Conservation (phyloP, 2,113 vertebrate genomes). For the Apistogramma diplotaenia region DNA sequence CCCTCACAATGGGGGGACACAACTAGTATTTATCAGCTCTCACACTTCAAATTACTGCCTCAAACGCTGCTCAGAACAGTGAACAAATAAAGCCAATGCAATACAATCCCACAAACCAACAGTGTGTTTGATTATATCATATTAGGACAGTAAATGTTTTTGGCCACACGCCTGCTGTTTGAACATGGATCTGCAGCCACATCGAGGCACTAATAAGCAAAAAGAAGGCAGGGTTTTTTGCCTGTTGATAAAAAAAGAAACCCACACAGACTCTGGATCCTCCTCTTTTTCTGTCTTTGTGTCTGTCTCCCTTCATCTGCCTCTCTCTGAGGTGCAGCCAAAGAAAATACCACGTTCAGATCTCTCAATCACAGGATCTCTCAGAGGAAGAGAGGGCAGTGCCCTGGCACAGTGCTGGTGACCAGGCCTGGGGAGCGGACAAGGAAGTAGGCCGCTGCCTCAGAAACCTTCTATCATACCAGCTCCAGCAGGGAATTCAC, state of each 20-base stretch:
- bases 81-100: constrained; percentile 49
- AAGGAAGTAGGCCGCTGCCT: constrained; percentile 66
- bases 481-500: constrained; percentile 58
- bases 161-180: constrained; percentile 37
- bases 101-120: constrained; percentile 33
- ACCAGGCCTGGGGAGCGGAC: constrained; percentile 36
- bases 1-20: constrained; percentile 62
- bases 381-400: constrained; percentile 71
- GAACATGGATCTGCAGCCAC: constrained; percentile 9
- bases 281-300: constrained; percentile 26
- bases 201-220: constrained; percentile 19
- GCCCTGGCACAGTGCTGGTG: constrained; percentile 60
- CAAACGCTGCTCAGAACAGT: constrained; percentile 38
- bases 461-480: constrained; percentile 54
- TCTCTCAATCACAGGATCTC: constrained; percentile 74
- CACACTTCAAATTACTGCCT: constrained; percentile 61
- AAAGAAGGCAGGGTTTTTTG: constrained; percentile 11
- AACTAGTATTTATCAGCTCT: constrained; percentile 64
- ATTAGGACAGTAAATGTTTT: constrained; percentile 25
- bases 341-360: constrained; percentile 65
- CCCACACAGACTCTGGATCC: constrained; percentile 11
- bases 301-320: constrained; percentile 26
- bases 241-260: constrained; percentile 21
- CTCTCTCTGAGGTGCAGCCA: constrained; percentile 54
- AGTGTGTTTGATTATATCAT: constrained; percentile 40